phyloP scores from a whole-genome alignment of 2,797 vertebrate genomes.

The Podarcis lilfordi region DNA sequence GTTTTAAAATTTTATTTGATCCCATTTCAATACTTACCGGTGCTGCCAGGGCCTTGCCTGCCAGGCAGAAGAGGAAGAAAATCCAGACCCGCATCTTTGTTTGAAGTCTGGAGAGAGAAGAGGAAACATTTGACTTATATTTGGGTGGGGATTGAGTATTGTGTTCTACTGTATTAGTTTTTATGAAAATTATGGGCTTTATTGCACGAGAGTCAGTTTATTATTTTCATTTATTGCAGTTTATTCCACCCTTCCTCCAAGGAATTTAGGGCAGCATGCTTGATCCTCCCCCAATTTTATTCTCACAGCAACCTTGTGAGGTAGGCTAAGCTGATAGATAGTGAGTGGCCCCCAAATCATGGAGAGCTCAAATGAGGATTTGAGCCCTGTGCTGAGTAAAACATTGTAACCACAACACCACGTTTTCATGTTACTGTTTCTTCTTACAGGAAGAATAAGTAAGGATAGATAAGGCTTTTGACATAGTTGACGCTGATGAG shows the following conservation, averaged over 20 bases:
- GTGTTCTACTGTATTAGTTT: neutral
- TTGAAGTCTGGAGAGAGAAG: slow-evolving; percentile 73
- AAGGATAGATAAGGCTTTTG: neutral
- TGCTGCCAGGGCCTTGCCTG: slow-evolving; percentile 88
- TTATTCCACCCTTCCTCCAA: neutral
- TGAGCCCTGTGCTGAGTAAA: neutral
- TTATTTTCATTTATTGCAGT: neutral
- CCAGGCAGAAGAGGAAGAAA: slow-evolving; percentile 94
- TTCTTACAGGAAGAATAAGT: neutral
- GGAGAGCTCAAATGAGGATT: neutral
- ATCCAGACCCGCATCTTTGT: slow-evolving; percentile 95
- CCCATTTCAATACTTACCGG: slow-evolving; percentile 84
- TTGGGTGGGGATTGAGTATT: neutral
- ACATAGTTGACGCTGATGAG: neutral
- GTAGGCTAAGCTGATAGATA: neutral
- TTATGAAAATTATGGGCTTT: neutral
- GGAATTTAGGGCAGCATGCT: neutral
- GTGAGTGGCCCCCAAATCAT: too few species aligned
- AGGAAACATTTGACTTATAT: slow-evolving; percentile 8
- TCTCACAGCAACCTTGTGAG: neutral
- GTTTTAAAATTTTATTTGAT: neutral
- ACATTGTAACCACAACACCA: neutral
- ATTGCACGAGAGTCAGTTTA: neutral
- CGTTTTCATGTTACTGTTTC: neutral
- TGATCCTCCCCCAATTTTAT: neutral